phyloP scores from a whole-genome alignment of 1,140 invertebrate genomes.

The Drosophila pectinifera region DNA sequence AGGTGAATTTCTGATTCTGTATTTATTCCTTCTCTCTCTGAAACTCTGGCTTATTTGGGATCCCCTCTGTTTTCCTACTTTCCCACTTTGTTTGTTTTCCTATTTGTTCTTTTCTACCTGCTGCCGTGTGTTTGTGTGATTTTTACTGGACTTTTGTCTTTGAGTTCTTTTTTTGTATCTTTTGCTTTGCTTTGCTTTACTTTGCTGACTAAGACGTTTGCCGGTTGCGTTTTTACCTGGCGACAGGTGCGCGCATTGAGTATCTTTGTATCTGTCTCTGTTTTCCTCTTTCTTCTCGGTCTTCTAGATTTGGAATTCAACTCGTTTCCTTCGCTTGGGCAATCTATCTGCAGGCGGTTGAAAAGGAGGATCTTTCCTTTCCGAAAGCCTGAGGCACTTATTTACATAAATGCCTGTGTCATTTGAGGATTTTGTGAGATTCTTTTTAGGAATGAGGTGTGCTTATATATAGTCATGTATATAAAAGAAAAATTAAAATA shows the following conservation, averaged over 20 bases:
- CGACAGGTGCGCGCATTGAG: slow-evolving; percentile 53
- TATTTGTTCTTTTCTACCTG: slow-evolving; percentile 46
- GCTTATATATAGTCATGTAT: too few species aligned
- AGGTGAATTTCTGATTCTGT: slow-evolving; percentile 51
- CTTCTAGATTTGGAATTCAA: slow-evolving; percentile 57
- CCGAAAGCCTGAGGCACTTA: not conserved
- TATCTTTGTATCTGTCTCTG: slow-evolving; percentile 17
- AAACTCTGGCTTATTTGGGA: slow-evolving; percentile 21
- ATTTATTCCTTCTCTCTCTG: not conserved
- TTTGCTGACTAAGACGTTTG: slow-evolving; percentile 60
- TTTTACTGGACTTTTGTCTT: slow-evolving; percentile 44
- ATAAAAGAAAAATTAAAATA: too few species aligned
- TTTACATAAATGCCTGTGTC: slow-evolving; percentile 38
- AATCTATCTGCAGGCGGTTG: slow-evolving; percentile 23
- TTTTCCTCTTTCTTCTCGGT: slow-evolving; percentile 11
- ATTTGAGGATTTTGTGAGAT: slow-evolving; percentile 13
- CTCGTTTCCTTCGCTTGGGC: slow-evolving; percentile 32
- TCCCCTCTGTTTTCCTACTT: slow-evolving; percentile 18
- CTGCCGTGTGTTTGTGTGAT: slow-evolving; percentile 29
- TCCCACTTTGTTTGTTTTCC: slow-evolving; percentile 43
- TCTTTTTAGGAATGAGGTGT: not conserved
- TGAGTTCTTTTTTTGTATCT: slow-evolving; percentile 13
- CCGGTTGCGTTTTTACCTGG: slow-evolving; percentile 62
- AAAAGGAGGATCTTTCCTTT: slow-evolving; percentile 9
- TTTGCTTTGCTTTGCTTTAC: slow-evolving; percentile 26